A percentile compares a stretch with the other conserved stretches of the same genome.
These are phyloP conservation scores for Thera obeliscata DNA, from an alignment of 2,888 invertebrate genomes.

Conservation along the genomic window DNA sequence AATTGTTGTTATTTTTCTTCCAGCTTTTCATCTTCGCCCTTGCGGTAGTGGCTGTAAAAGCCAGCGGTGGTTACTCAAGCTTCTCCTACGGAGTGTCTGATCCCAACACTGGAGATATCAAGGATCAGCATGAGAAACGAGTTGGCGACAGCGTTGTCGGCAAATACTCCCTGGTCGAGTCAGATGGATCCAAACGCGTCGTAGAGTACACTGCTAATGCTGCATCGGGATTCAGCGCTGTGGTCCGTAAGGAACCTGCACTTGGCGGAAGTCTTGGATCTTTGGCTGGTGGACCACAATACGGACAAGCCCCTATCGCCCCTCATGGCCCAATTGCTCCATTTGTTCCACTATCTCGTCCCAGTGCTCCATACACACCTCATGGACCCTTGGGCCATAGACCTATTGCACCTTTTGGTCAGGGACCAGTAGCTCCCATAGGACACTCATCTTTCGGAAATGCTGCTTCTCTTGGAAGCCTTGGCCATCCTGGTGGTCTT, in stretches of 20 bases:
- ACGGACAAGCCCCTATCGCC: constrained; percentile 39
- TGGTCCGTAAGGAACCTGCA: constrained; percentile 65
- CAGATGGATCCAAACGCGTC: constrained; percentile 84
- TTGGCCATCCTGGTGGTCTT: constrained; percentile 25
- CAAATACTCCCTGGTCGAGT: constrained; percentile 75
- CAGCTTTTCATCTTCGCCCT: constrained; percentile 65
- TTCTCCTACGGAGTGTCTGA: constrained; percentile 70
- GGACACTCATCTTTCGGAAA: constrained; percentile 26
- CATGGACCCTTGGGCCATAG: constrained; percentile 8
- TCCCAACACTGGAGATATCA: constrained; percentile 67
- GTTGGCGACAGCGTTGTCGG: constrained; percentile 85
- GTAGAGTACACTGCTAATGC: constrained; percentile 81
- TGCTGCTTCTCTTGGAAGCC: constrained; percentile 9
- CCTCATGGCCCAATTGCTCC: constrained; percentile 30
- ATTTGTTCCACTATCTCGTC: constrained; percentile 11
- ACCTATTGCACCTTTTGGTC: constrained; percentile 23
- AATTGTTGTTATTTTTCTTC: constrained; percentile 44
- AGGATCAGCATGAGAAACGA: constrained; percentile 83
- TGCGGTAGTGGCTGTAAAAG: constrained; percentile 55
- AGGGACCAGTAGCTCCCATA: constrained; percentile 33
- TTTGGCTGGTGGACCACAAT: constrained; percentile 25
- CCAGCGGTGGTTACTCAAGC: constrained; percentile 62
- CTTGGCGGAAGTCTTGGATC: constrained; percentile 38
- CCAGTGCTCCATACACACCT: constrained; percentile 17
- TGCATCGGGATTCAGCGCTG: constrained; percentile 65